phyloP scores from a whole-genome alignment of 2,888 invertebrate species.

The Callosobruchus maculatus region DNA sequence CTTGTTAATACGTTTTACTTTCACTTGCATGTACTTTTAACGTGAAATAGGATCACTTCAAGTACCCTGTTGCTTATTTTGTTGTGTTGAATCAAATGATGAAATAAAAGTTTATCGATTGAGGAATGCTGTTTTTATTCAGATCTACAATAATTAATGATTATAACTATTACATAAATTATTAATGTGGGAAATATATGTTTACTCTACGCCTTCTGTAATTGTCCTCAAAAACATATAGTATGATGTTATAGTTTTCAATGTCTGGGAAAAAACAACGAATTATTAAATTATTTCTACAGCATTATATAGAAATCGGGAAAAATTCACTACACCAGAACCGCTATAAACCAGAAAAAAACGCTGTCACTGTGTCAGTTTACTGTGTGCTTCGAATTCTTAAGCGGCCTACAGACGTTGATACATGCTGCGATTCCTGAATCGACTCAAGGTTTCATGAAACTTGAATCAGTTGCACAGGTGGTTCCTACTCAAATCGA shows the following conservation, averaged over 20 bases:
- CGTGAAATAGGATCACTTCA: background rate
- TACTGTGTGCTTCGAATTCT: too few relatives aligned
- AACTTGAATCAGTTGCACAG: too few relatives aligned
- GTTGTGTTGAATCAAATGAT: background rate
- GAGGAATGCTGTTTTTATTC: background rate
- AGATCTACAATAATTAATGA: background rate
- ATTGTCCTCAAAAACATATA: background rate
- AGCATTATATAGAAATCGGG: too few relatives aligned
- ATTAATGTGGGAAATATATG: background rate
- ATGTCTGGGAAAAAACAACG: background rate
- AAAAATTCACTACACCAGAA: too few relatives aligned
- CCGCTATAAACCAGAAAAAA: too few relatives aligned
- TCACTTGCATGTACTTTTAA: background rate
- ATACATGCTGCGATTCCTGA: too few relatives aligned
- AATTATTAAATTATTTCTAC: too few relatives aligned
- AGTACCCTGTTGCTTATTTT: background rate
- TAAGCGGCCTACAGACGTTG: too few relatives aligned
- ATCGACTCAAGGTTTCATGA: too few relatives aligned
- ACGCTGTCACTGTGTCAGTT: too few relatives aligned
- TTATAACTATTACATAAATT: background rate
- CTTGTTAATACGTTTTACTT: too few relatives aligned
- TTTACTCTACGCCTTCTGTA: background rate
- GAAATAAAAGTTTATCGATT: background rate
- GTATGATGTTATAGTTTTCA: background rate
- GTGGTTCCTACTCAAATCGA: too few relatives aligned